These are phyloP conservation scores for Nycticebus coucang DNA, from an alignment of 2,113 vertebrate species.

Conservation along the genomic window DNA sequence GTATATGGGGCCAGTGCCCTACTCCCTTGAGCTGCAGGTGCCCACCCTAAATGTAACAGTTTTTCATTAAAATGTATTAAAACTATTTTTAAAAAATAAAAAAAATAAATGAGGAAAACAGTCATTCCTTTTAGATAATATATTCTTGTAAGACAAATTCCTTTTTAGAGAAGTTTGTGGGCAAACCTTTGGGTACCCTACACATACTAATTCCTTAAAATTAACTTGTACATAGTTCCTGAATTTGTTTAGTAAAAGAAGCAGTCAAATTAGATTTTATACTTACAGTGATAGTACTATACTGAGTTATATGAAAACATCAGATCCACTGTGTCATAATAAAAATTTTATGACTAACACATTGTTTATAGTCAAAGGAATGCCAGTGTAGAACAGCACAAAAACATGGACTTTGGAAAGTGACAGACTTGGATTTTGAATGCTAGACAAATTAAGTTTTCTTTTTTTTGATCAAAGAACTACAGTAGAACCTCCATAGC, in stretches of 20 bases:
- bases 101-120: no score
- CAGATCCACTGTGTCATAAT: neutral
- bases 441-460: neutral
- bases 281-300: neutral
- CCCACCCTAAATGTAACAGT: no score
- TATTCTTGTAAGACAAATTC: neutral
- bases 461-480: no score
- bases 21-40: no score
- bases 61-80: no score
- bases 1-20: no score
- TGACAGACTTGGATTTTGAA: neutral
- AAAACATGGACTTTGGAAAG: neutral
- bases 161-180: neutral
- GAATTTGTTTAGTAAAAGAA: conserved; percentile 5
- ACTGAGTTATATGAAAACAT: neutral
- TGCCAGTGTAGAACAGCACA: neutral
- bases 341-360: neutral
- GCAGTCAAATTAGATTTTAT: neutral
- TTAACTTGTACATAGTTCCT: neutral
- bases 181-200: neutral
- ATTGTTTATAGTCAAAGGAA: neutral
- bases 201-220: neutral
- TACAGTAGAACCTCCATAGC: no score
- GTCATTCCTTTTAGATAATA: no score
- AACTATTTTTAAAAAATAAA: no score